A percentile compares a stretch with the other conserved stretches of the same genome.
These are phyloP conservation scores for Brachionus plicatilis DNA, from an alignment of 1,140 invertebrate genomes.

Conservation along the genomic window DNA sequence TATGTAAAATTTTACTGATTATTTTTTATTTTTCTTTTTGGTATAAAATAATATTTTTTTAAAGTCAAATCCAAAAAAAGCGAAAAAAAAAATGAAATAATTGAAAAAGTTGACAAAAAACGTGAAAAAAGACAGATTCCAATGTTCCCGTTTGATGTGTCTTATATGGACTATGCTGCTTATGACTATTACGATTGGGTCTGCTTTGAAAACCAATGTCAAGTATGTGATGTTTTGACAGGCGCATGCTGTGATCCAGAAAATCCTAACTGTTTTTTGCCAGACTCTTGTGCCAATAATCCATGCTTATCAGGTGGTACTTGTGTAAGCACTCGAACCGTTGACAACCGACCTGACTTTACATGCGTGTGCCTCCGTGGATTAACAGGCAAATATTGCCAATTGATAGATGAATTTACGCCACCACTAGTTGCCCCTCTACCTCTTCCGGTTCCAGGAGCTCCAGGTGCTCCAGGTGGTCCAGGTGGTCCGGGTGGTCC, in stretches of 20 bases:
- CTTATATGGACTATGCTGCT: conserved; percentile 33
- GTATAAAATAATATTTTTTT: not conserved
- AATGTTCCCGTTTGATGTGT: conserved; percentile 29
- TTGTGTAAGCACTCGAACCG: conserved; percentile 20
- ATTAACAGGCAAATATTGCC: conserved; percentile 39
- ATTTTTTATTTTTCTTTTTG: not conserved
- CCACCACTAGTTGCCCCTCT: conserved; percentile 9
- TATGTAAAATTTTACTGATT: not conserved
- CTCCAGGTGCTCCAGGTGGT: not conserved
- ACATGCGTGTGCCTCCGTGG: conserved; percentile 28
- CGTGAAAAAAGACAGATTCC: conserved; percentile 35
- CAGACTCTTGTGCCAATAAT: conserved; percentile 25
- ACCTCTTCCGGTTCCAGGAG: not conserved
- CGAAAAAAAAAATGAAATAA: not conserved
- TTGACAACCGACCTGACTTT: conserved; percentile 2
- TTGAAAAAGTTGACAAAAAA: not conserved
- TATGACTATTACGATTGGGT: conserved; percentile 40
- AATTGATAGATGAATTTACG: conserved; percentile 38
- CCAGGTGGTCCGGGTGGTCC: not conserved
- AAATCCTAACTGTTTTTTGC: conserved; percentile 12
- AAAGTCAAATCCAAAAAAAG: not conserved
- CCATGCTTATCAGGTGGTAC: conserved; percentile 37
- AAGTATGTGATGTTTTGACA: conserved; percentile 37
- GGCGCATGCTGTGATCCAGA: conserved; percentile 18
- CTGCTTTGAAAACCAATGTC: not conserved